phyloP scores from a whole-genome alignment of 2,888 invertebrate species.

The Nomada goodeniana region DNA sequence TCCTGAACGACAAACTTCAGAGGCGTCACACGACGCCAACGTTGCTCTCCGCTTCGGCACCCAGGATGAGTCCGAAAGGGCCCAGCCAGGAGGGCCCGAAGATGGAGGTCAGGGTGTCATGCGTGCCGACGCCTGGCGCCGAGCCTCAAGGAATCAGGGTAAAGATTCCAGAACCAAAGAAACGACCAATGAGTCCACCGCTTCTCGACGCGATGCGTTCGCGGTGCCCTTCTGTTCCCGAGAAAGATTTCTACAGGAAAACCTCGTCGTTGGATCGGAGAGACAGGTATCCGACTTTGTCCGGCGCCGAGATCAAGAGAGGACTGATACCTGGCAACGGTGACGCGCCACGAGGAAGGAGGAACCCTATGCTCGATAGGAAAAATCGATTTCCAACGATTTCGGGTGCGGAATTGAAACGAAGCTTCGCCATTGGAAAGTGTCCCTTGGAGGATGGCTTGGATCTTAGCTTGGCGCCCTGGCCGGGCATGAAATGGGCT shows the following conservation, averaged over 20 bases:
- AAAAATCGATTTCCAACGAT: conserved; percentile 80
- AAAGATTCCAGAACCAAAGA: conserved; percentile 81
- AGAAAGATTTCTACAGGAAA: conserved; percentile 81
- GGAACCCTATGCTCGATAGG: conserved; percentile 80
- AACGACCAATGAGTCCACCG: conserved; percentile 77
- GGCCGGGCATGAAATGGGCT: conserved; percentile 94
- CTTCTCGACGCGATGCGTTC: conserved; percentile 67
- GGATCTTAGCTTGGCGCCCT: conserved; percentile 87
- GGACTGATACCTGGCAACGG: conserved; percentile 61
- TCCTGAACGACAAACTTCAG: conserved; percentile 76
- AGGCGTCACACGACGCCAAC: conserved; percentile 78
- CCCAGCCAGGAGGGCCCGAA: conserved; percentile 77
- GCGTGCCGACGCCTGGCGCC: conserved; percentile 78
- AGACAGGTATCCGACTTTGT: conserved; percentile 80
- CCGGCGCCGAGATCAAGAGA: conserved; percentile 79
- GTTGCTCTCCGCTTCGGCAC: conserved; percentile 35
- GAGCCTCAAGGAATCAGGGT: conserved; percentile 81
- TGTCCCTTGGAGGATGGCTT: conserved; percentile 85
- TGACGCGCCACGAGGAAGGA: conserved; percentile 56
- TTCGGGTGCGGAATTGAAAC: conserved; percentile 80
- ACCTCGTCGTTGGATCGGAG: conserved; percentile 78
- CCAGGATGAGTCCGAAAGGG: conserved; percentile 81
- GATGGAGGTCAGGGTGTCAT: conserved; percentile 81
- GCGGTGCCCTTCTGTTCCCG: conserved; percentile 79
- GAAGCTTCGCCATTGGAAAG: conserved; percentile 79